Evolutionary conservation across 2,797 vertebrate species (phyloP).

Genomic region (Coendou prehensilis): DNA sequence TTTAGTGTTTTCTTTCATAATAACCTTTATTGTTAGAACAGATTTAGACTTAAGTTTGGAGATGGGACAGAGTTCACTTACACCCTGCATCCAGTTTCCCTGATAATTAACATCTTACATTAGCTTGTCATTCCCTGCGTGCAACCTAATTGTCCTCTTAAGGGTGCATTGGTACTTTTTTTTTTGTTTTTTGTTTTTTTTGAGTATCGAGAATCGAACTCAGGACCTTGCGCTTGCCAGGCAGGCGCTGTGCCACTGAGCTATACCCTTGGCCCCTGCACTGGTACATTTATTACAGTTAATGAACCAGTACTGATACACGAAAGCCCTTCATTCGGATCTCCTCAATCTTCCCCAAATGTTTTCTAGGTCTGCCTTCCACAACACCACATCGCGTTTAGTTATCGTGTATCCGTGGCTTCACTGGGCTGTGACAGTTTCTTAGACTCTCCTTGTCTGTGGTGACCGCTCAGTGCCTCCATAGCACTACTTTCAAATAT

Average conservation of each 20-base stretch:
- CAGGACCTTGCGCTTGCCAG: no score
- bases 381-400: not conserved
- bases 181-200: no score
- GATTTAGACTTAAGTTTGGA: constrained; percentile 16
- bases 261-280: no score
- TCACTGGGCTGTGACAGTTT: not conserved
- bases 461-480: constrained; percentile 76
- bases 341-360: not conserved
- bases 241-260: no score
- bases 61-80: not conserved
- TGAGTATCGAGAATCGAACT: no score
- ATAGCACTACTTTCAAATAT: constrained; percentile 78
- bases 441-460: not conserved
- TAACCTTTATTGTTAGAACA: not conserved
- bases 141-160: not conserved
- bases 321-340: not conserved
- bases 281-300: not conserved
- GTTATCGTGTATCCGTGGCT: not conserved
- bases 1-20: not conserved
- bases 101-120: not conserved
- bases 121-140: not conserved
- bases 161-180: not conserved
- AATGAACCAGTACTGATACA: not conserved
- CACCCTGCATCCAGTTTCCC: not conserved
- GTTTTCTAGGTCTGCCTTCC: not conserved